Evolutionary conservation across 1,140 invertebrate species (phyloP).

Genomic region (Chironomus striatipennis): DNA sequence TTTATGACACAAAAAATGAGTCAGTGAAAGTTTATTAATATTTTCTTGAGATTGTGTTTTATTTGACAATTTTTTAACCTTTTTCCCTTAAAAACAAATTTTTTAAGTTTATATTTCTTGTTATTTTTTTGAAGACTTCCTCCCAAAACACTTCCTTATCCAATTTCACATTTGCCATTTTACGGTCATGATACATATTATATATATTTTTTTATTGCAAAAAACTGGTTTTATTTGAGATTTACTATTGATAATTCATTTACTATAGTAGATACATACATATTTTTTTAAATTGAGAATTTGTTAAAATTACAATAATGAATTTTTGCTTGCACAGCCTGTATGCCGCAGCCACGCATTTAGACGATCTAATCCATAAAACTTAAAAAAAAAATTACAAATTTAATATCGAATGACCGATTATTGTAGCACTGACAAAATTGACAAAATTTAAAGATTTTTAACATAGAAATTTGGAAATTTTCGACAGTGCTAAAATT

Average conservation of each 20-base stretch:
- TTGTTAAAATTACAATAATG: conserved; percentile 11
- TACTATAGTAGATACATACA: conserved; percentile 5
- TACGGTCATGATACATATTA: too few relatives aligned
- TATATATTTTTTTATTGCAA: too few relatives aligned
- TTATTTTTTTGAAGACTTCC: too few relatives aligned
- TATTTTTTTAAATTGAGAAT: conserved; percentile 11
- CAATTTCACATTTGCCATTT: too few relatives aligned
- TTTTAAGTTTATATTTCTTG: too few relatives aligned
- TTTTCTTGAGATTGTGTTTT: too few relatives aligned
- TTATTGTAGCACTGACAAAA: conserved; percentile 17
- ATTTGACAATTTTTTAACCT: too few relatives aligned
- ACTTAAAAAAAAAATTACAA: not conserved
- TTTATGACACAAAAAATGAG: too few relatives aligned
- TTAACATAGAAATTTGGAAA: not conserved
- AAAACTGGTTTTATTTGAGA: too few relatives aligned
- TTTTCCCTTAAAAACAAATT: too few relatives aligned
- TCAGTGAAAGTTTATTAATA: too few relatives aligned
- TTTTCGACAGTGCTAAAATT: conserved; percentile 10
- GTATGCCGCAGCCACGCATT: conserved; percentile 43
- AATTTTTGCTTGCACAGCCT: conserved; percentile 41
- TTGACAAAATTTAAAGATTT: not conserved
- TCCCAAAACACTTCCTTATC: too few relatives aligned
- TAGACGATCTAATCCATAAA: conserved; percentile 24
- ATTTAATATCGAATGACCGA: not conserved
- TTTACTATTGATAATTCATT: not conserved